A percentile compares a stretch with the other conserved stretches of the same genome.
Evolutionary conservation across 2,797 vertebrate species (phyloP).

Genomic region (Pseudochirops cupreus): DNA sequence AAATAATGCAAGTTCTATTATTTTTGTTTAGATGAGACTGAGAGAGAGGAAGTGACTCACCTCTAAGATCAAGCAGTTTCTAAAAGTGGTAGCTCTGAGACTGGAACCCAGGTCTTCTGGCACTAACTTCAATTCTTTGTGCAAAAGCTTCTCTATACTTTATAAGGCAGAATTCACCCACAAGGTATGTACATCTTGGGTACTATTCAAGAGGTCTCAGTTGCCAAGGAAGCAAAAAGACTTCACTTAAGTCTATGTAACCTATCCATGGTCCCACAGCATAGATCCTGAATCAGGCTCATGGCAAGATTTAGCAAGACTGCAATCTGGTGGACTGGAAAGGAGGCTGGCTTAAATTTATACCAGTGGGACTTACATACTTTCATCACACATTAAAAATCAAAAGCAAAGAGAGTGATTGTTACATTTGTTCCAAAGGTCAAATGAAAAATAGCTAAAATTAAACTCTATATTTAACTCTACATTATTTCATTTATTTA

Average conservation of each 20-base stretch:
- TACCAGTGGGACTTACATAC: background rate
- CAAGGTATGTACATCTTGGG: background rate
- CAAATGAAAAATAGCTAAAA: conserved; percentile 45
- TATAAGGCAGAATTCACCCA: background rate
- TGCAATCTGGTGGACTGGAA: background rate
- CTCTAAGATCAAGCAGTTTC: background rate
- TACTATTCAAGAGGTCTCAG: background rate
- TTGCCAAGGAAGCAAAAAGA: background rate
- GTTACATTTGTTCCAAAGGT: conserved; percentile 33
- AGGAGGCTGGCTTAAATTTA: background rate
- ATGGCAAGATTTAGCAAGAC: background rate
- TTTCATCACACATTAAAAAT: background rate
- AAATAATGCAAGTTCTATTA: background rate
- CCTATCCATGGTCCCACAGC: background rate
- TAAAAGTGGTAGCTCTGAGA: background rate
- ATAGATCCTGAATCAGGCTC: background rate
- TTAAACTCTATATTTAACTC: conserved; percentile 33
- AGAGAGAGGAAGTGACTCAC: background rate
- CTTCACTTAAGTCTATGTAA: background rate
- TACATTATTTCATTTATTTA: background rate
- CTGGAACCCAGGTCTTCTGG: background rate
- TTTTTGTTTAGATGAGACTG: background rate
- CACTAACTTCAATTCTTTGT: background rate
- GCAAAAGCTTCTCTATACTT: background rate
- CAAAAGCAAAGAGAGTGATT: background rate